Conservation (phyloP, 2,113 vertebrate species). For the Rostratula benghalensis region DNA sequence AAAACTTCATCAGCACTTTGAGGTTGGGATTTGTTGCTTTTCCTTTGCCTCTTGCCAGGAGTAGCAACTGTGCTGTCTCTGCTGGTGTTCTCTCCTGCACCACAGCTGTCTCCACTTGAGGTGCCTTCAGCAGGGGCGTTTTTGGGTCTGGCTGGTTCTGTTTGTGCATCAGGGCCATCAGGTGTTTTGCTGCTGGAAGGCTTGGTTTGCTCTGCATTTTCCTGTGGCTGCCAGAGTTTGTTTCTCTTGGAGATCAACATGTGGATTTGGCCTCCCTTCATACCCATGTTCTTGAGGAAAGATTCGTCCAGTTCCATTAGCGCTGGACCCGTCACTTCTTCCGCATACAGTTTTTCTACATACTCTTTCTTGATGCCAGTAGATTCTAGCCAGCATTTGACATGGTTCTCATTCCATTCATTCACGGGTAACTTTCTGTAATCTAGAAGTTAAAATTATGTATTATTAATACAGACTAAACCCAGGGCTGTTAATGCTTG, state of each 20-base stretch:
- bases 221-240: neutral
- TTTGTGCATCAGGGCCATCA: fast-evolving
- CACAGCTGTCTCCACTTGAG: neutral
- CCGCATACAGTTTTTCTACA: slow-evolving; percentile 63
- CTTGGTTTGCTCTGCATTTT: neutral
- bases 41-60: neutral
- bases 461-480: neutral
- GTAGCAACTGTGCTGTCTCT: neutral
- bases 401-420: slow-evolving; percentile 77
- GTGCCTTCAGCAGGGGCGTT: fast-evolving
- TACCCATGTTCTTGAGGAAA: slow-evolving; percentile 71
- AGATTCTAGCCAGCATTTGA: slow-evolving; percentile 76
- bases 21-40: neutral
- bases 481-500: neutral
- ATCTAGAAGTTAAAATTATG: slow-evolving; percentile 9
- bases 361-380: slow-evolving; percentile 75
- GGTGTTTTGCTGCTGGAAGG: neutral
- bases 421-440: slow-evolving; percentile 47
- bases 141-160: neutral
- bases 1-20: neutral
- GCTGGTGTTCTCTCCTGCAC: neutral
- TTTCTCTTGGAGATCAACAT: slow-evolving; percentile 75
- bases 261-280: slow-evolving; percentile 78
- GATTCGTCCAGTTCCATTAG: slow-evolving; percentile 68
- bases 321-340: slow-evolving; percentile 78